Percentiles rank a stretch among this genome's conserved stretches.
Evolutionary conservation across 1,140 invertebrate genomes (phyloP).

Genomic region (Anoplolepis gracilipes): DNA sequence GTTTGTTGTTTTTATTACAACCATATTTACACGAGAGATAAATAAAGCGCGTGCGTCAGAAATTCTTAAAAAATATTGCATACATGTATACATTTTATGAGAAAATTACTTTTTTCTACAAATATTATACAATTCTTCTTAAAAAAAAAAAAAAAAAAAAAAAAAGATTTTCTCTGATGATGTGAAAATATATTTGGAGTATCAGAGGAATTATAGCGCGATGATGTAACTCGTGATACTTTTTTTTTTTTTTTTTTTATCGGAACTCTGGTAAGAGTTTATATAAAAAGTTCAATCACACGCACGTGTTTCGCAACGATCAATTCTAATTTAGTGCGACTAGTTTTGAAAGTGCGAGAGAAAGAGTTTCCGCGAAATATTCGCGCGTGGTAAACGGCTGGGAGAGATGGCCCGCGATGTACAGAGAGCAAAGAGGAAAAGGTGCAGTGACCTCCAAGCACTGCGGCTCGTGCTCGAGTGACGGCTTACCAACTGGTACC

Average conservation of each 20-base stretch:
- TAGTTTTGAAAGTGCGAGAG: constrained; percentile 31
- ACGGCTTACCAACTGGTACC: constrained; percentile 77
- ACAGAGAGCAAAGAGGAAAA: constrained; percentile 65
- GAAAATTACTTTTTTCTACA: too few species aligned
- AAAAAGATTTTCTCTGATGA: not conserved
- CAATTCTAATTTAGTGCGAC: not conserved
- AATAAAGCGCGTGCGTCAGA: not conserved
- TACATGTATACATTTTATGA: too few species aligned
- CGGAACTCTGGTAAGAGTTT: not conserved
- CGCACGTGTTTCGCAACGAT: not conserved
- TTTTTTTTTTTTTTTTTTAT: too few species aligned
- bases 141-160: too few species aligned
- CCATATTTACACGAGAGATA: not conserved
- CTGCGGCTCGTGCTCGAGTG: constrained; percentile 72
- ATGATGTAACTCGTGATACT: too few species aligned
- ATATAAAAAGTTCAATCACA: constrained; percentile 9
- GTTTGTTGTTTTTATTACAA: not conserved
- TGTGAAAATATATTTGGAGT: too few species aligned
- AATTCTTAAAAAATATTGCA: too few species aligned
- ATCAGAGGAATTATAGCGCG: not conserved
- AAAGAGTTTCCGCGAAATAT: constrained; percentile 47
- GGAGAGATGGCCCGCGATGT: constrained; percentile 55
- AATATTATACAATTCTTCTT: too few species aligned
- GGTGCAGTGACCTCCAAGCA: constrained; percentile 77
- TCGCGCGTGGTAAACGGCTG: constrained; percentile 34